phyloP scores from a whole-genome alignment of 2,888 invertebrate genomes.

The Chrysolina oricalcia region DNA sequence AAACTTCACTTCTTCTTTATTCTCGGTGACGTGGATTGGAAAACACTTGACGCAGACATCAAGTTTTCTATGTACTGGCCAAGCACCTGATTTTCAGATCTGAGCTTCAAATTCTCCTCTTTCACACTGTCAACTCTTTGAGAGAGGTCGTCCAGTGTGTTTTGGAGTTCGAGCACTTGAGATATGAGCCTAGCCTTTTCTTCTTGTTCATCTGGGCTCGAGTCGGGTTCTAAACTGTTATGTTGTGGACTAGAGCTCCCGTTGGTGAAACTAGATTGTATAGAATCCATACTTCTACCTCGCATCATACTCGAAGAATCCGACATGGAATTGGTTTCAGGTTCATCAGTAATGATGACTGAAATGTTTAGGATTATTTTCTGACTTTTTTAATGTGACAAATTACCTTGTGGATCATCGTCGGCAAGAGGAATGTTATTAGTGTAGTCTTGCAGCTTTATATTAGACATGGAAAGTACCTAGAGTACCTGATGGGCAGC shows the following conservation, averaged over 20 bases:
- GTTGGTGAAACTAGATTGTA: slow-evolving; percentile 91
- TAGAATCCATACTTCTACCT: slow-evolving; percentile 91
- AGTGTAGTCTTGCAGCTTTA: slow-evolving; percentile 85
- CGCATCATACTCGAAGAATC: slow-evolving; percentile 79
- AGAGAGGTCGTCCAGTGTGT: slow-evolving; percentile 98
- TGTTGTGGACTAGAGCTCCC: slow-evolving; percentile 87
- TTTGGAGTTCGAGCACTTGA: slow-evolving; percentile 97
- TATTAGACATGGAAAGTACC: slow-evolving; percentile 69
- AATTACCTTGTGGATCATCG: slow-evolving; percentile 88
- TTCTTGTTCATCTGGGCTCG: slow-evolving; percentile 91
- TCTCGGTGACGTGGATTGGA: slow-evolving; percentile 93
- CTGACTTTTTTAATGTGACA: background rate
- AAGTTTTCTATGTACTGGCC: slow-evolving; percentile 99
- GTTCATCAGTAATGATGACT: slow-evolving; percentile 90
- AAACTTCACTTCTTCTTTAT: slow-evolving; percentile 84
- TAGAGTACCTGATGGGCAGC: background rate
- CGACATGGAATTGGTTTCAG: slow-evolving; percentile 75
- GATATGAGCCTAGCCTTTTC: slow-evolving; percentile 97
- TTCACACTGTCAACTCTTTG: slow-evolving; percentile 98
- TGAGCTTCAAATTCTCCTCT: slow-evolving; percentile 97
- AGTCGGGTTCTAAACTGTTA: slow-evolving; percentile 80
- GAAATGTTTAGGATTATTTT: slow-evolving; percentile 49
- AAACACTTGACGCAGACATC: slow-evolving; percentile 98
- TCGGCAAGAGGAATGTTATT: slow-evolving; percentile 92
- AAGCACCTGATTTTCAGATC: slow-evolving; percentile 98